Conservation (phyloP, 2,797 vertebrate genomes). For the Lacerta agilis region DNA sequence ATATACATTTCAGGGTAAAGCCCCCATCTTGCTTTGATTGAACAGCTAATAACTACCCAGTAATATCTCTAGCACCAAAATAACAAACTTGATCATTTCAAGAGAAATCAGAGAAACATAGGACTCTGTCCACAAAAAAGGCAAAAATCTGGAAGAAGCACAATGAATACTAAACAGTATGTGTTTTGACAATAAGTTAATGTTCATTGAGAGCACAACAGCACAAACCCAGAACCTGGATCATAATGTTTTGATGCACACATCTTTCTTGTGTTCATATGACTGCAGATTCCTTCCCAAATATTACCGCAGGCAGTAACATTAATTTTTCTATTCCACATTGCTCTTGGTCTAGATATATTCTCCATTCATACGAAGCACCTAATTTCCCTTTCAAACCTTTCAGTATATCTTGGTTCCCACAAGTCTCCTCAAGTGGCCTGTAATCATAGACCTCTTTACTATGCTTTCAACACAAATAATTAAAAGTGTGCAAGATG, state of each 20-base stretch:
- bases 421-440: background rate
- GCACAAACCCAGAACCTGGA: background rate
- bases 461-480: too few species aligned
- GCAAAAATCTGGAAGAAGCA: background rate
- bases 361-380: too few species aligned
- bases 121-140: background rate
- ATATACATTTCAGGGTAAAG: background rate
- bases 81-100: background rate
- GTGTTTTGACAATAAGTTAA: too few species aligned
- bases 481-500: too few species aligned
- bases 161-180: background rate
- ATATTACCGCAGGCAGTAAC: background rate
- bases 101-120: background rate
- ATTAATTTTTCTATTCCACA: background rate
- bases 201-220: too few species aligned
- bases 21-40: rapidly evolving
- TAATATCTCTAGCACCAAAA: background rate
- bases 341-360: background rate
- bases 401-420: background rate
- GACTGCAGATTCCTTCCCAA: background rate
- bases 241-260: background rate
- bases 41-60: background rate
- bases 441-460: too few species aligned
- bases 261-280: background rate
- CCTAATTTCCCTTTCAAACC: background rate